Evolutionary conservation across 2,113 vertebrate species (phyloP), one percentile per base, ranked within the genome.

Genomic region (Condylura cristata): DNA sequence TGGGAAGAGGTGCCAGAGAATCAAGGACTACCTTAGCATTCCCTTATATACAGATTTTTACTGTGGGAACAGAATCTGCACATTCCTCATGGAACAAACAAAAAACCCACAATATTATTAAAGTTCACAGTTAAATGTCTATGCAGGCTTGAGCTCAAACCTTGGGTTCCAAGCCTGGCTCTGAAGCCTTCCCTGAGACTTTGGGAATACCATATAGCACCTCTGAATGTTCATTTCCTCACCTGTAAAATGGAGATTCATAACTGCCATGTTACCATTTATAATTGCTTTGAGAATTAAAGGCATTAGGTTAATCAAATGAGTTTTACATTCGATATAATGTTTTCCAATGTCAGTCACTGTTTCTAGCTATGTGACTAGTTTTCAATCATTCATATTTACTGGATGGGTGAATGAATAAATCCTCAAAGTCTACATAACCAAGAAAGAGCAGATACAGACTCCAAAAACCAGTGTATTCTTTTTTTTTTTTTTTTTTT

Each of bases 361-460:
- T 7, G 17, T 79, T 30, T 74, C 37, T 79, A 96, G 70, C 75
- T 75, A 60, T 14, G 66, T n/a, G 11, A 6, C 51, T 87, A 72
- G 51, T 86, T 84, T 89, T 92, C 81, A 80, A 30, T n/a, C n/a
- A n/a, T n/a, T n/a, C n/a, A 58, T 48, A 66, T 61, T 39, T 41
- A 85, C 1, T 65, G 37, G 80, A 46, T 34, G 37, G 80, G 39
- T 34, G 51, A 88, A 93, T 74, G 32, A 75, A 46, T 48, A 30
- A 71, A n/a, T 81, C 60, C 86, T 72, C 65, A 92, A 87, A 90
- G 0, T 95, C 56, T 74, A 4, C 34, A 44, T 75, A 82, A 34
- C 51, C 30, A 78, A 13, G 26, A 46, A 82, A 8, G 22, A 72
- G 10, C 68, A 32, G 39, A 18, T 74, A 51, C 8, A 68, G 34